Conservation (phyloP, 1,140 invertebrate species). For the Pogonognathellus flavescens region DNA sequence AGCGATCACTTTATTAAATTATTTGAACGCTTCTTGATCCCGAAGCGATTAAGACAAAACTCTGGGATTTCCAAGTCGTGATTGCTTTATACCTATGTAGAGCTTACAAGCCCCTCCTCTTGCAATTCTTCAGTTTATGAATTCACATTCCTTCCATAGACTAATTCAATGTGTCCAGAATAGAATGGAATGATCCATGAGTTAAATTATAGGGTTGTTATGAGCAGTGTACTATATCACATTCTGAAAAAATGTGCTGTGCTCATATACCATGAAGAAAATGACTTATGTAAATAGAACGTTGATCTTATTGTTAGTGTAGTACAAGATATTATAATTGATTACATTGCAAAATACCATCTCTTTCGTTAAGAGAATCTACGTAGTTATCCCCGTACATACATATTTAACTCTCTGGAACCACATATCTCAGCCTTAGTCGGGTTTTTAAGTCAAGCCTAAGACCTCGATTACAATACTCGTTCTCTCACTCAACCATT, state of each 20-base stretch:
- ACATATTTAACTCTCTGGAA: no score
- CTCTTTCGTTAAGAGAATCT: no score
- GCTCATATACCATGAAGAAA: not conserved
- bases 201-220: not conserved
- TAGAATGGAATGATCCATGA: constrained; percentile 4
- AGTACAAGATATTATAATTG: no score
- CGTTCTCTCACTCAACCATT: no score
- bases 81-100: constrained; percentile 32
- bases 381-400: no score
- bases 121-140: not conserved
- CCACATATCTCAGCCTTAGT: no score
- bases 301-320: not conserved
- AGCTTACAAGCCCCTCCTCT: not conserved
- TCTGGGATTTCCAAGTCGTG: not conserved
- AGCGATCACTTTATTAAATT: not conserved
- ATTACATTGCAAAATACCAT: no score
- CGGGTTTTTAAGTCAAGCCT: no score
- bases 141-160: not conserved
- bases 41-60: not conserved
- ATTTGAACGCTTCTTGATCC: not conserved
- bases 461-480: no score
- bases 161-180: not conserved
- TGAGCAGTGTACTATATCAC: not conserved
- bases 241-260: no score
- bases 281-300: constrained; percentile 9